Evolutionary conservation across 2,888 invertebrate species (phyloP).

Genomic region (Agrotis exclamationis): DNA sequence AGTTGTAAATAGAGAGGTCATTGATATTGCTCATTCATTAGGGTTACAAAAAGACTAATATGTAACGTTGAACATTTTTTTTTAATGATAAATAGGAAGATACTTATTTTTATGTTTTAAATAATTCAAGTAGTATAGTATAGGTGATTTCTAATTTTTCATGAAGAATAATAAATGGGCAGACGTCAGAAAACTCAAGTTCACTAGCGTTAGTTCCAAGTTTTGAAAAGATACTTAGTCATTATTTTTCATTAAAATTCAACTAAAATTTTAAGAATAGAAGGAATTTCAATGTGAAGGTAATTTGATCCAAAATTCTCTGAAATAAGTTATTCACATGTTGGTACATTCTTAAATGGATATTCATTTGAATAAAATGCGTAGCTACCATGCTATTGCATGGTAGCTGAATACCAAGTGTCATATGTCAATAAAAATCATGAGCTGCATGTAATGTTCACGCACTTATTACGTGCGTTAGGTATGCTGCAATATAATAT

Average conservation of each 20-base stretch:
- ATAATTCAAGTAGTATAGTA: not conserved
- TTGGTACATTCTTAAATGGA: conserved; percentile 11
- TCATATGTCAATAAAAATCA: conserved; percentile 19
- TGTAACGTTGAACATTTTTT: not conserved
- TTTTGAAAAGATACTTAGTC: not conserved
- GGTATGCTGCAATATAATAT: not conserved
- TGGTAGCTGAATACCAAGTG: conserved; percentile 31
- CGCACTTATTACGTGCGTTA: not conserved
- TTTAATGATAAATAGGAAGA: not conserved
- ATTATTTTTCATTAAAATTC: conserved; percentile 1
- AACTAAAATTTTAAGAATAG: not conserved
- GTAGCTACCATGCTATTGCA: not conserved
- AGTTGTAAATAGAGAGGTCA: conserved; percentile 3
- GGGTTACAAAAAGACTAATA: not conserved
- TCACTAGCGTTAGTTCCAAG: not conserved
- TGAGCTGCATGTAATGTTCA: conserved; percentile 30
- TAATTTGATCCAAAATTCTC: conserved; percentile 1
- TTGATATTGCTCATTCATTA: not conserved
- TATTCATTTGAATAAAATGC: conserved; percentile 10
- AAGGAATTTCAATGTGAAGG: not conserved
- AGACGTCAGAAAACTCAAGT: not conserved
- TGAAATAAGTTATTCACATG: not conserved
- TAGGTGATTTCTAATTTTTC: not conserved
- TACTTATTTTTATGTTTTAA: not conserved
- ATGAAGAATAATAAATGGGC: not conserved